phyloP scores from a whole-genome alignment of 2,888 invertebrate genomes.

The Teleogryllus oceanicus region DNA sequence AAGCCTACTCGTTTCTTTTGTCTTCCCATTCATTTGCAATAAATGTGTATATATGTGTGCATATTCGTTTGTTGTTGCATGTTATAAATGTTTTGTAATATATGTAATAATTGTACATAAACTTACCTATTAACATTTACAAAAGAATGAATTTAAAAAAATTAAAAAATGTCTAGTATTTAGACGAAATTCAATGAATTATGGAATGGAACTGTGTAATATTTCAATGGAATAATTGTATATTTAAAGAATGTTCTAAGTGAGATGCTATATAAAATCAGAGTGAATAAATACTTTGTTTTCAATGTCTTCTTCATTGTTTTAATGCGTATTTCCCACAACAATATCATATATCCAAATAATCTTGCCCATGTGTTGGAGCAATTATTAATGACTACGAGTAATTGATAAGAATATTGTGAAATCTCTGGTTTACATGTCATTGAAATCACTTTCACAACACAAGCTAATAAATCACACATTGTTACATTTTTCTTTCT shows the following conservation, averaged over 20 bases:
- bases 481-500: no score
- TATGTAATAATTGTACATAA: constrained; percentile 2
- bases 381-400: no score
- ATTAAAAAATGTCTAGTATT: not conserved
- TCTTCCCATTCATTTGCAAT: constrained; percentile 18
- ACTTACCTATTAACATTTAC: constrained; percentile 18
- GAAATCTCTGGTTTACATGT: no score
- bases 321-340: not conserved
- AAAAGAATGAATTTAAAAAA: no score
- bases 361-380: no score
- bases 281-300: constrained; percentile 18
- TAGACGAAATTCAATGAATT: not conserved
- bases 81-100: constrained; percentile 18
- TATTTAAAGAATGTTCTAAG: constrained; percentile 18
- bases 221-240: constrained; percentile 18
- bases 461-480: no score
- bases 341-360: no score
- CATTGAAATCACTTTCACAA: no score
- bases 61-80: constrained; percentile 18
- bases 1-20: not conserved
- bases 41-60: constrained; percentile 18
- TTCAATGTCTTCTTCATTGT: not conserved
- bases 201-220: constrained; percentile 7
- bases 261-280: constrained; percentile 18
- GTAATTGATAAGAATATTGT: no score